Evolutionary conservation across 2,113 vertebrate genomes (phyloP), one percentile per base, ranked within the genome.

Genomic region (Sceloporus tristichus): DNA sequence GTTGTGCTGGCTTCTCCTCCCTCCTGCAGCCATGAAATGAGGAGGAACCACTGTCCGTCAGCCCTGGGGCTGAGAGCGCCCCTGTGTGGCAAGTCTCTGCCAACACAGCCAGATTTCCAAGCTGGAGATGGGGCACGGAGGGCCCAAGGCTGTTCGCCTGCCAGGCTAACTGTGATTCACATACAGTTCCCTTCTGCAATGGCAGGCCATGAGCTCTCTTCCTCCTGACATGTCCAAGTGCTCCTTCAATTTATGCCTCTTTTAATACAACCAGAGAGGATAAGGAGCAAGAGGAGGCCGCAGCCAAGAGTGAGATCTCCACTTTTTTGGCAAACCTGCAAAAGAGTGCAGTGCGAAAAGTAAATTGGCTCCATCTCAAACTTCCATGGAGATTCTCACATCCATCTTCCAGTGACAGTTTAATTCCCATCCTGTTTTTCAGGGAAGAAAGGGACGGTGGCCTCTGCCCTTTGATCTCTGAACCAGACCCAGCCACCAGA

Each of bases 371-470:
- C 62, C 82, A 23, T 1, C 59, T 40, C 65, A 27, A 29, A 75
- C 40, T 2, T 2, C 16, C 19, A 73, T 75, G 90, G 40, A 70
- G 0, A 11, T 40, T 10, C 2, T 68, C 85, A 25, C 65, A 88
- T 94, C 87, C 62, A 86, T 91, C 89, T 92, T 91, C 85, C 73
- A 75, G 78, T 89, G 88, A 6, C 70, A 79, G 84, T 88, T 87
- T 90, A 89, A 92, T 81, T 7, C 4, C 82, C 87, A 80, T 83
- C 10, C 62, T 82, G 62, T 87, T 91, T 89, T 80, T 86, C 86
- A 48, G 2, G 40, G 66, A 48, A 75, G 70, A 82, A 75, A 82
- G 54, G 38, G 56, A 74, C n/a, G 78, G 74, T 48, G 84, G 90
- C 80, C 88, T 94, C 78, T 40, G 80, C 79, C 42, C 62, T 79